phyloP scores from a whole-genome alignment of 1,140 invertebrate species.

The Piezodorus guildinii region DNA sequence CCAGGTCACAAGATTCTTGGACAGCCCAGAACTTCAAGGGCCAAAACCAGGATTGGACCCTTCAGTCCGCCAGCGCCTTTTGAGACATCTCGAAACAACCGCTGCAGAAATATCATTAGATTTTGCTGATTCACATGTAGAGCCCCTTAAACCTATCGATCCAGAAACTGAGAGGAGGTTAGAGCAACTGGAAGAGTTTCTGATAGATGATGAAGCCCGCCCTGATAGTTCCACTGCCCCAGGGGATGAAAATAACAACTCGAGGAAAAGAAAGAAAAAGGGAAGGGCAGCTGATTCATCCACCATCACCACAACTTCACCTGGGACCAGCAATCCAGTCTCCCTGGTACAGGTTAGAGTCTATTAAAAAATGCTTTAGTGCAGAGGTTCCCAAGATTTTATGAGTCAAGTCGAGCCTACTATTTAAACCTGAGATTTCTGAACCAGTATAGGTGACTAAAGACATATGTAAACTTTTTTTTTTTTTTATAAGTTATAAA shows the following conservation, averaged over 20 bases:
- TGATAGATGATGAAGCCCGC: conserved; percentile 3
- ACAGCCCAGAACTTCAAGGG: conserved; percentile 30
- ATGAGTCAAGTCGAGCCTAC: too few relatives aligned
- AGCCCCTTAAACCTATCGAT: conserved; percentile 19
- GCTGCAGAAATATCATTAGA: conserved; percentile 55
- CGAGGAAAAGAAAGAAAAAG: conserved; percentile 8
- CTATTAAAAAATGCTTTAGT: too few relatives aligned
- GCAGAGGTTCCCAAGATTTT: too few relatives aligned
- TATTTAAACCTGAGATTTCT: too few relatives aligned
- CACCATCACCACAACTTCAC: conserved; percentile 32
- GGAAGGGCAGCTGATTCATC: conserved; percentile 17
- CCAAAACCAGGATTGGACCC: conserved; percentile 38
- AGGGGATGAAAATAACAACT: conserved; percentile 29
- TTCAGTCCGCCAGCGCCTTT: conserved; percentile 47
- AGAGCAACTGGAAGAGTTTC: conserved; percentile 22
- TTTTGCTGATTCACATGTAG: conserved; percentile 39
- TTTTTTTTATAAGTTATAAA: too few relatives aligned
- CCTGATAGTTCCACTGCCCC: conserved; percentile 14
- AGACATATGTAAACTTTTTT: too few relatives aligned
- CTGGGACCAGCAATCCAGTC: conserved; percentile 18
- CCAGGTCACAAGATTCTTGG: conserved; percentile 32
- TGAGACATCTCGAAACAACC: conserved; percentile 58
- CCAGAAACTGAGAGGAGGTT: conserved; percentile 20
- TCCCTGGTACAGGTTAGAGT: conserved; percentile 22
- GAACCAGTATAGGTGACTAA: too few relatives aligned